phyloP scores from a whole-genome alignment of 2,888 invertebrate genomes.

The Lepidonotus clava region DNA sequence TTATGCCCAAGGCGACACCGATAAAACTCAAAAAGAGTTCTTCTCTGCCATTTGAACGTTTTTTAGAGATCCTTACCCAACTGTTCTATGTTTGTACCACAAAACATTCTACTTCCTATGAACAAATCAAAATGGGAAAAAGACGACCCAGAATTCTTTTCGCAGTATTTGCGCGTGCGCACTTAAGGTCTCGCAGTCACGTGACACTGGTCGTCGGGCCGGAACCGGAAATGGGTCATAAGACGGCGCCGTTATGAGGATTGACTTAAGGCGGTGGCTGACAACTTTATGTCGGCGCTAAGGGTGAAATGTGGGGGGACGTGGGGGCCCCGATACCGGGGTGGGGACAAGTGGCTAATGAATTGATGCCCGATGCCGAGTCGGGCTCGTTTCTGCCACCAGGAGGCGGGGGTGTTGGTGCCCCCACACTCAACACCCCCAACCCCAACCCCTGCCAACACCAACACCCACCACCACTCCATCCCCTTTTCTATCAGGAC shows the following conservation, averaged over 20 bases:
- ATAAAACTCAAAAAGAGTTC: too few species aligned
- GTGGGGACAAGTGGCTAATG: background rate
- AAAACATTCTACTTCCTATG: too few species aligned
- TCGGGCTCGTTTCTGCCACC: background rate
- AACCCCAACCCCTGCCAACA: background rate
- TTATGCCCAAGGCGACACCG: too few species aligned
- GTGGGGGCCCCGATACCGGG: background rate
- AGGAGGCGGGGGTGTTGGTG: background rate
- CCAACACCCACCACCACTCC: background rate
- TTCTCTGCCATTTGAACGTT: too few species aligned
- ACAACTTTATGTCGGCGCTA: constrained; percentile 24
- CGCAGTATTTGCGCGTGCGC: too few species aligned
- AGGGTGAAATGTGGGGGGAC: background rate
- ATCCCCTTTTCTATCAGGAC: background rate
- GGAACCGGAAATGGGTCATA: constrained; percentile 15
- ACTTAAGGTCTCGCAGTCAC: too few species aligned
- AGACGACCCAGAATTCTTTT: too few species aligned
- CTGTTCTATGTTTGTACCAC: too few species aligned
- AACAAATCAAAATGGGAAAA: too few species aligned
- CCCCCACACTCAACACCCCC: background rate
- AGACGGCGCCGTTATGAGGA: background rate
- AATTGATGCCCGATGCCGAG: constrained; percentile 5
- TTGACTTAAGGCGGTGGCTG: constrained; percentile 11
- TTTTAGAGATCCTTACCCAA: too few species aligned
- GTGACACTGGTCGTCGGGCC: background rate